Conservation (phyloP, 2,113 vertebrate genomes). For the Cichladusa arquata region DNA sequence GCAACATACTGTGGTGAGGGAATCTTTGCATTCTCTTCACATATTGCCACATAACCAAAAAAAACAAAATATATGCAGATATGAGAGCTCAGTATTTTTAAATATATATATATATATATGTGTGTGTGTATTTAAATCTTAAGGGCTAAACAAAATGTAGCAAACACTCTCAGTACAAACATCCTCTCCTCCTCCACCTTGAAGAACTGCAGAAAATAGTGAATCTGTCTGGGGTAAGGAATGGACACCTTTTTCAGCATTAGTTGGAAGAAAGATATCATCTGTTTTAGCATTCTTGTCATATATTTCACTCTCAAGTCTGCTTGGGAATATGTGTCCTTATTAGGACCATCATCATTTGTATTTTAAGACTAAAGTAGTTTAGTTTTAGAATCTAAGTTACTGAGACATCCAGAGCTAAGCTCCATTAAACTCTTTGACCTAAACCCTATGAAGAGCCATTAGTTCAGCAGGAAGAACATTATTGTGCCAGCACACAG, state of each 20-base stretch:
- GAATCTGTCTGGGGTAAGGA: not conserved
- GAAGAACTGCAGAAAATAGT: not conserved
- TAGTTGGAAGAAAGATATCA: not conserved
- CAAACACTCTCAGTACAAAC: not conserved
- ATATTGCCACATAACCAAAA: not conserved
- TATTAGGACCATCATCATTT: conserved; percentile 50
- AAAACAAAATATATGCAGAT: not conserved
- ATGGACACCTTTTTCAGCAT: not conserved
- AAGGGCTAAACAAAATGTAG: not conserved
- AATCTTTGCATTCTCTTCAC: not conserved
- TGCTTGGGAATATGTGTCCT: not conserved
- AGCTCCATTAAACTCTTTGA: conserved; percentile 67
- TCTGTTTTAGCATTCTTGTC: conserved; percentile 12
- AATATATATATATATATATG: not conserved
- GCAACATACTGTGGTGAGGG: not conserved
- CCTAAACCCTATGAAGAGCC: conserved; percentile 50
- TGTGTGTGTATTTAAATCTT: not conserved
- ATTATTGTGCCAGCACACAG: conserved; percentile 55
- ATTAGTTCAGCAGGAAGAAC: conserved; percentile 63
- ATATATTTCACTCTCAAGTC: not conserved
- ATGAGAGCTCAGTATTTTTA: not conserved
- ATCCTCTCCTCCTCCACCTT: not conserved
- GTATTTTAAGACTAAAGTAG: conserved; percentile 46
- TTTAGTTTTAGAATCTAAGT: conserved; percentile 49
- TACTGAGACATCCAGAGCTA: conserved; percentile 59